Conservation (phyloP, 2,113 vertebrate species). For the Mirza zaza region DNA sequence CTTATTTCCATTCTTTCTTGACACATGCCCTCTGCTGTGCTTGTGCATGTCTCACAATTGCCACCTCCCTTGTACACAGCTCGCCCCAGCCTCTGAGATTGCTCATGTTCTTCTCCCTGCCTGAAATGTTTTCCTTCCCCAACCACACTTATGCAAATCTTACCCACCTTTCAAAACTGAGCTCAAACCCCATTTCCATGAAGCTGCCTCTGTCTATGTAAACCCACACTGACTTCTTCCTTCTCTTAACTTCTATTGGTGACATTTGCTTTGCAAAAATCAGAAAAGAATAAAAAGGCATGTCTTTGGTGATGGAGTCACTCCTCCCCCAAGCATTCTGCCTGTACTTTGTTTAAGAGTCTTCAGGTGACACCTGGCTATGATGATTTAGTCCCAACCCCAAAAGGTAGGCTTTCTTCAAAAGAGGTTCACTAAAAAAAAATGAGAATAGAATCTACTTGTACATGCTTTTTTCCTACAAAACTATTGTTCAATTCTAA, state of each 20-base stretch:
- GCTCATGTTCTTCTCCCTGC: background rate
- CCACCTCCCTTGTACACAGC: background rate
- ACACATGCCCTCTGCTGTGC: background rate
- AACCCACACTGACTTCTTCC: background rate
- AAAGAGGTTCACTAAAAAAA: background rate
- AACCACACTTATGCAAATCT: background rate
- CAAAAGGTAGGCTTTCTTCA: background rate
- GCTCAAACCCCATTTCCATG: background rate
- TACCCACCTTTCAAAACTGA: background rate
- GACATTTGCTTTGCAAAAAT: slow-evolving; percentile 29
- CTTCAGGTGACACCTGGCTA: background rate
- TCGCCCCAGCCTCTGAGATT: background rate
- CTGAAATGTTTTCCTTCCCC: background rate
- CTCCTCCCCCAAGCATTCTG: background rate
- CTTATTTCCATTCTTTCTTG: background rate
- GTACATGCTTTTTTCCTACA: background rate
- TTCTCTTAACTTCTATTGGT: background rate
- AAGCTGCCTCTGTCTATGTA: background rate
- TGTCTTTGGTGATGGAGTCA: background rate
- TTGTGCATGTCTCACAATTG: background rate
- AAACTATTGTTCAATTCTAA: background rate
- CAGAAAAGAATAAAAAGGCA: background rate
- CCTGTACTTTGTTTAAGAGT: background rate
- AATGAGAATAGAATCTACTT: background rate
- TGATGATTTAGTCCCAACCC: background rate